phyloP scores from a whole-genome alignment of 2,797 vertebrate species.

The Sebastes baramenuke region DNA sequence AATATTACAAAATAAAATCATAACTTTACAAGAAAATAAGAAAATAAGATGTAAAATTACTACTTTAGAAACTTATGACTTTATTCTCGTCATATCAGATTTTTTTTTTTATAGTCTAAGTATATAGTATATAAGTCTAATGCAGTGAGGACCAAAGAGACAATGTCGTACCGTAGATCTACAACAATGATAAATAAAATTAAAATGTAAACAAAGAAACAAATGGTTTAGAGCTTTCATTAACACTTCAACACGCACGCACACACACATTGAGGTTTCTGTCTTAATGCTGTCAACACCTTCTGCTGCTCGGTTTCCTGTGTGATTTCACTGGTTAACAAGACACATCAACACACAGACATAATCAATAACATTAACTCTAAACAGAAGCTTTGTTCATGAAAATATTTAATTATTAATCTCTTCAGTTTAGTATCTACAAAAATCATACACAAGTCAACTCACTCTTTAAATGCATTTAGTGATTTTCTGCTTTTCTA shows the following conservation, averaged over 20 bases:
- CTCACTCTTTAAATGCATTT: neutral
- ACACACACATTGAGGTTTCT: neutral
- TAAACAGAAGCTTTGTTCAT: neutral
- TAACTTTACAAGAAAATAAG: no score
- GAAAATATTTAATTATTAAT: conserved; percentile 49
- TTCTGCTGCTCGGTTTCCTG: conserved; percentile 61
- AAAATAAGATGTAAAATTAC: no score
- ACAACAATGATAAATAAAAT: no score
- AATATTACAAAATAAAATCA: no score
- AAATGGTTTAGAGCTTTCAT: no score
- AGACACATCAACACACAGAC: neutral
- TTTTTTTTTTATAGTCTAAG: no score
- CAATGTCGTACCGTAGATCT: no score
- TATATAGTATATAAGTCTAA: no score
- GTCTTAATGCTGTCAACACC: conserved; percentile 21
- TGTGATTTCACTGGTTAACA: neutral
- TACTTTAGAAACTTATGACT: no score
- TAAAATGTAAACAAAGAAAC: no score
- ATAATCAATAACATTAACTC: neutral
- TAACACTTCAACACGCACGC: neutral
- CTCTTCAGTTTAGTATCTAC: conserved; percentile 24
- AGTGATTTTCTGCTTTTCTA: neutral
- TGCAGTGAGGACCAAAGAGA: no score
- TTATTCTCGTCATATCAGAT: no score
- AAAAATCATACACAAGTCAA: conserved; percentile 25